Evolutionary conservation across 1,140 invertebrate species (phyloP), one percentile per base, ranked within the genome.

Genomic region (Zaprionus inermis): DNA sequence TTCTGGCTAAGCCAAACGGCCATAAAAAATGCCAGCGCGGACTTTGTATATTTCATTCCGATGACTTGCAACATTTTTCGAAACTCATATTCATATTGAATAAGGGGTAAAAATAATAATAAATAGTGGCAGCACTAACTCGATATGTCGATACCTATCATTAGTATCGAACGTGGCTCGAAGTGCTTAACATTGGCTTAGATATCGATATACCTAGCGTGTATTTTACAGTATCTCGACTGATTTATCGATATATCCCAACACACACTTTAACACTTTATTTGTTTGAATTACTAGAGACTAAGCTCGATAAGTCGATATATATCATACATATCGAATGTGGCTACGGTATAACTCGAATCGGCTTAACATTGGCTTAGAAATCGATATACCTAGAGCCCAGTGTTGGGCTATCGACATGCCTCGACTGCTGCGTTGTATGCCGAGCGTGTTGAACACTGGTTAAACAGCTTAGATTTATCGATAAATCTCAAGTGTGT

Each of bases 1-100:
- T 66, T 65, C 44, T 20, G 14, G 46, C 70, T 61, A 36, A 36
- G 24, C 16, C 52, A 34, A 49, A 49, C 10, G 3, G 16, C 44
- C 14, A 49, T 46, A 4, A 18, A 34, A 18, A 16, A 16, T 44
- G 38, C 14, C 38, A 44, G 30, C n/a, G 10, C 16, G 10, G 20
- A 41, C 49, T 49, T 49, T 49, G 44, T 49, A 22, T 16, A 44
- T 44, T 44, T 44, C 38, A 44, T 49, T 49, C 22, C 20, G 20
- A 22, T 49, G 44, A 49, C 18, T 49, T 49, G 46, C n/a, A 28
- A 12, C 11, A 58, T 28, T 28, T 28, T 38, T 1, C 9, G 18
- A 12, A 46, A 46, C n/a, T 46, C 44, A 20, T 11, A 20, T 46
- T 20, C 10, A 20, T 20, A 46, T 46, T 46, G 10, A 22, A 49